Evolutionary conservation across 2,888 invertebrate genomes (phyloP).

Genomic region (Xiphydria camelus): DNA sequence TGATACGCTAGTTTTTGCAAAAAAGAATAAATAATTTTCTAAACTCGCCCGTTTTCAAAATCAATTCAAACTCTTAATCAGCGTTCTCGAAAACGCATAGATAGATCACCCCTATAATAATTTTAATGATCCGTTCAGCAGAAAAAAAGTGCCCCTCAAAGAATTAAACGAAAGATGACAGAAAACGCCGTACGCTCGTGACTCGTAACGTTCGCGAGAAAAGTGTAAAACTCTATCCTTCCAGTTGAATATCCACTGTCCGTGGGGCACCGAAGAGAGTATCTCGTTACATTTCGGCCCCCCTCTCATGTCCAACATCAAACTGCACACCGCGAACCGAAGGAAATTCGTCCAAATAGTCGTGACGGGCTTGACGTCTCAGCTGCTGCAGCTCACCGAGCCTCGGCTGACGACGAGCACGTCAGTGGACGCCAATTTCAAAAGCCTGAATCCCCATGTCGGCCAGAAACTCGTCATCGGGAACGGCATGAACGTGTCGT

Average conservation of each 20-base stretch:
- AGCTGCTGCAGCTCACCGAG: slow-evolving; percentile 52
- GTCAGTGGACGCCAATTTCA: slow-evolving; percentile 65
- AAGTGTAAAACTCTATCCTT: too few relatives aligned
- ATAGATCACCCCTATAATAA: too few relatives aligned
- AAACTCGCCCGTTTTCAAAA: too few relatives aligned
- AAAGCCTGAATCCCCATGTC: slow-evolving; percentile 69
- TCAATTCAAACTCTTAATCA: too few relatives aligned
- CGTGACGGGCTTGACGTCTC: slow-evolving; percentile 64
- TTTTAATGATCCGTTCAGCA: too few relatives aligned
- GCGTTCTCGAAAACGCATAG: too few relatives aligned
- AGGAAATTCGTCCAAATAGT: slow-evolving; percentile 84
- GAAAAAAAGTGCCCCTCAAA: too few relatives aligned
- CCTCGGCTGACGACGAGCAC: slow-evolving; percentile 61
- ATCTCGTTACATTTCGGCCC: slow-evolving; percentile 80
- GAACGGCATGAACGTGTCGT: slow-evolving; percentile 76
- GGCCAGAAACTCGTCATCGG: slow-evolving; percentile 69
- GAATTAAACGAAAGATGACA: too few relatives aligned
- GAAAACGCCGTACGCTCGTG: background rate
- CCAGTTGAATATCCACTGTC: slow-evolving; percentile 75
- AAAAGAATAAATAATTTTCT: too few relatives aligned
- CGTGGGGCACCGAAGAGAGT: slow-evolving; percentile 75
- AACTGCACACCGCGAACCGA: slow-evolving; percentile 81
- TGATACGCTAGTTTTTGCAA: too few relatives aligned
- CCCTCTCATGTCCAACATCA: slow-evolving; percentile 79
- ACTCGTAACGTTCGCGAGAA: background rate